Evolutionary conservation across 2,888 invertebrate genomes (phyloP).

Genomic region (Orchesellides sinensis): DNA sequence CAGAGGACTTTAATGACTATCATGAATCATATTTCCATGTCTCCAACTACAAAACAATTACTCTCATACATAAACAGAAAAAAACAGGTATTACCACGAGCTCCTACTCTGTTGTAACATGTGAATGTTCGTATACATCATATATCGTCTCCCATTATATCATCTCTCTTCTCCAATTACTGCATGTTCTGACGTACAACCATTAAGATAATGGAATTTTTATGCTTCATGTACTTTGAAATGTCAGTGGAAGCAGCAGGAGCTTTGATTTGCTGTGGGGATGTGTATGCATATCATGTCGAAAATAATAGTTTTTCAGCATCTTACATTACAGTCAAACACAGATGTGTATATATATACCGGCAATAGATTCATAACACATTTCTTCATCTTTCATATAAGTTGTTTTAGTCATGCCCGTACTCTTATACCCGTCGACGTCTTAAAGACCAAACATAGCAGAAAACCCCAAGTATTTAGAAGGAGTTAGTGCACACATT

Average conservation of each 20-base stretch:
- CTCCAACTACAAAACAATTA: slow-evolving; percentile 64
- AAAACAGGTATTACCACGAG: slow-evolving; percentile 52
- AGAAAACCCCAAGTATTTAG: background rate
- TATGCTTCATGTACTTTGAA: slow-evolving; percentile 55
- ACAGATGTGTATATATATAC: background rate
- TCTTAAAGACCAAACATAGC: background rate
- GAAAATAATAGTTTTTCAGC: slow-evolving; percentile 37
- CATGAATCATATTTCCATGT: slow-evolving; percentile 66
- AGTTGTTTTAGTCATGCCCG: background rate
- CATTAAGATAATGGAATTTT: slow-evolving; percentile 67
- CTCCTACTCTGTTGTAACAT: slow-evolving; percentile 6
- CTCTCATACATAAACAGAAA: slow-evolving; percentile 42
- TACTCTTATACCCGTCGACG: too few species aligned
- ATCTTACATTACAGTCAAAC: slow-evolving; percentile 17
- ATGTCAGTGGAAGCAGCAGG: slow-evolving; percentile 65
- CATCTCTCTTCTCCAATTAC: slow-evolving; percentile 65
- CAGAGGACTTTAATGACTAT: slow-evolving; percentile 57
- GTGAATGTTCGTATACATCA: slow-evolving; percentile 1
- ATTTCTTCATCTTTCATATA: background rate
- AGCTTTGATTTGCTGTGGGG: slow-evolving; percentile 59
- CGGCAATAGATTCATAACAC: background rate
- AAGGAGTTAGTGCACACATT: too few species aligned
- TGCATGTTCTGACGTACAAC: slow-evolving; percentile 59
- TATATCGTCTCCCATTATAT: slow-evolving; percentile 53
- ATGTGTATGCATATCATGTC: slow-evolving; percentile 40